These are phyloP conservation scores for Plagodis dolabraria DNA, from an alignment of 2,888 invertebrate species.

Conservation along the genomic window DNA sequence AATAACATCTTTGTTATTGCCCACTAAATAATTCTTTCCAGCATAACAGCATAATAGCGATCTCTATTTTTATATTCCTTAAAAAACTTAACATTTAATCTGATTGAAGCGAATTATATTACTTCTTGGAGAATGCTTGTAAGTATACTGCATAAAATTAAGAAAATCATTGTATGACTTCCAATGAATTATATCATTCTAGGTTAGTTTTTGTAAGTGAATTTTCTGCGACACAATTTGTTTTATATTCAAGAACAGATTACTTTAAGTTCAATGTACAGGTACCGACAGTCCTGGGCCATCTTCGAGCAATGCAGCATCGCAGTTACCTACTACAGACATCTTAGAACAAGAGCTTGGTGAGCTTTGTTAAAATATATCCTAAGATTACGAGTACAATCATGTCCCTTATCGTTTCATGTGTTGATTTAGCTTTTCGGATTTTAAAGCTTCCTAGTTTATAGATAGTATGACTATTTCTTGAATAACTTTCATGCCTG, in stretches of 20 bases:
- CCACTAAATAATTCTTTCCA: conserved; percentile 12
- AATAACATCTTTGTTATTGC: conserved; percentile 14
- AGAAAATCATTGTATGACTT: too few relatives aligned
- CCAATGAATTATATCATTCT: too few relatives aligned
- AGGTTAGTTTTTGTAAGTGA: neutral
- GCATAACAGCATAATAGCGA: conserved; percentile 7
- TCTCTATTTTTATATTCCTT: conserved; percentile 5
- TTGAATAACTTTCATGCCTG: conserved; percentile 44
- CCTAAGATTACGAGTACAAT: neutral
- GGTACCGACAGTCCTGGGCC: conserved; percentile 73
- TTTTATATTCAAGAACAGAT: conserved; percentile 35
- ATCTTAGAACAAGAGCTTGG: conserved; percentile 75
- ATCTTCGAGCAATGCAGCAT: conserved; percentile 58
- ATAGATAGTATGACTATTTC: conserved; percentile 24
- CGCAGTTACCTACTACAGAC: conserved; percentile 53
- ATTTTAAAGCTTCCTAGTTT: conserved; percentile 14
- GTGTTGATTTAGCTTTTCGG: conserved; percentile 9
- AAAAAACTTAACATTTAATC: too few relatives aligned
- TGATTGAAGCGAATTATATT: too few relatives aligned
- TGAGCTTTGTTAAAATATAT: conserved; percentile 51
- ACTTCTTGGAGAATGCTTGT: too few relatives aligned
- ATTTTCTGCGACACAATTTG: neutral
- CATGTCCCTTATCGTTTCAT: neutral
- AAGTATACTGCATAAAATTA: too few relatives aligned
- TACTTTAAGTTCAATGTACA: conserved; percentile 50